A percentile compares a stretch with the other conserved stretches of the same genome.
Conservation (phyloP, 2,888 invertebrate genomes). For the Stenotaenia linearis region DNA sequence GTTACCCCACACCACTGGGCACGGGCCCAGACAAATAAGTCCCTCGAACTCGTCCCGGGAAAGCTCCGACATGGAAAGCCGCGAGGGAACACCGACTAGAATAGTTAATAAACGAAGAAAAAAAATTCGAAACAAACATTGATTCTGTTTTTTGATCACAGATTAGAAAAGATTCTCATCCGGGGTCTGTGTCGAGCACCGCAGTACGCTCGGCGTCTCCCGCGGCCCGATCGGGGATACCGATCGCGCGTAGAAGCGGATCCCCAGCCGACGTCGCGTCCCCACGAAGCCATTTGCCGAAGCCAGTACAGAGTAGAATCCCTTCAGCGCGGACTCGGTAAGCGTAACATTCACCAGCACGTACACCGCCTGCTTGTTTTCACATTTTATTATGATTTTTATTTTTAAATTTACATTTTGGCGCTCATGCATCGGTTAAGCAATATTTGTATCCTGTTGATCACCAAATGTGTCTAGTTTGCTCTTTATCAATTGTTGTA, state of each 20-base stretch:
- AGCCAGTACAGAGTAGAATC: conserved; percentile 27
- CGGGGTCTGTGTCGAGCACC: neutral
- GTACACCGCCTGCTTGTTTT: neutral
- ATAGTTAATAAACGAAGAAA: neutral
- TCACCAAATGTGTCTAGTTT: neutral
- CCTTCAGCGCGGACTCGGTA: conserved; percentile 32
- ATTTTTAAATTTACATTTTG: too few species aligned
- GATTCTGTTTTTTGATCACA: neutral
- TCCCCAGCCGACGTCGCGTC: conserved; percentile 17
- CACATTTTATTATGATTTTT: neutral
- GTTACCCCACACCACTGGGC: neutral
- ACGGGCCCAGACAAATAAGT: neutral
- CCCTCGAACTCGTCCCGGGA: neutral
- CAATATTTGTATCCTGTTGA: neutral
- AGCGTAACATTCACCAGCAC: neutral
- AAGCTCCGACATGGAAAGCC: neutral
- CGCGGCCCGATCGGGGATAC: conserved; percentile 29
- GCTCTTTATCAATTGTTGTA: neutral
- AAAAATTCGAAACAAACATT: neutral
- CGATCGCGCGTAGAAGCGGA: conserved; percentile 27
- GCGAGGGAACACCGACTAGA: neutral
- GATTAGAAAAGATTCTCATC: conserved; percentile 15
- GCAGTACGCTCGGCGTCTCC: conserved; percentile 30
- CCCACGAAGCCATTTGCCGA: conserved; percentile 1
- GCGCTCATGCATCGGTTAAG: too few species aligned